Percentiles rank a stretch among this genome's conserved stretches.
phyloP scores from a whole-genome alignment of 2,888 invertebrate genomes.

The Priapulus caudatus region DNA sequence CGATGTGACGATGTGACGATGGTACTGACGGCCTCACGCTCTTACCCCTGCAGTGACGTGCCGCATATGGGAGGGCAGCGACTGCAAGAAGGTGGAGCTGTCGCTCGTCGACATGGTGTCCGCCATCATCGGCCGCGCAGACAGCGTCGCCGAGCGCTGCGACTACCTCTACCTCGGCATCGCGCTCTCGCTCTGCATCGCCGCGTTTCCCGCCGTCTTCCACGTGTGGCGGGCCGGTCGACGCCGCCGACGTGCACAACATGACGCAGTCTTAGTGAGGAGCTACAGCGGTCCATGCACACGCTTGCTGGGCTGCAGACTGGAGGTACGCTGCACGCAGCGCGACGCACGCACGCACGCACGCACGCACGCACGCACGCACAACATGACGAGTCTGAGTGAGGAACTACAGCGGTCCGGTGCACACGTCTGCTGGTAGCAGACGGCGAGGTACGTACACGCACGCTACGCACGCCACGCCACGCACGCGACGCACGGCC shows the following conservation, averaged over 20 bases:
- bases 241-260: too few species aligned
- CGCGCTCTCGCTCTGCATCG: slow-evolving; percentile 30
- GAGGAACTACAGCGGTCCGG: too few species aligned
- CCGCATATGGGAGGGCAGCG: slow-evolving; percentile 82
- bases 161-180: slow-evolving; percentile 58
- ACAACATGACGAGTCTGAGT: too few species aligned
- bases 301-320: background rate
- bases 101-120: slow-evolving; percentile 89
- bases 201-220: slow-evolving; percentile 20
- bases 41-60: slow-evolving; percentile 79
- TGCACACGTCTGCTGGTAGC: too few species aligned
- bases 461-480: too few species aligned
- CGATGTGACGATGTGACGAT: too few species aligned
- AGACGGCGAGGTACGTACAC: too few species aligned
- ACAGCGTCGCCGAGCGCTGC: slow-evolving; percentile 60
- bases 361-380: too few species aligned
- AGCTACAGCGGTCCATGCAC: background rate
- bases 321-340: background rate
- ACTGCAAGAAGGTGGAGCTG: slow-evolving; percentile 80
- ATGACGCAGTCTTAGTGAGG: background rate
- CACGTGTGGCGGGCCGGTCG: slow-evolving; percentile 32
- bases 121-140: slow-evolving; percentile 80
- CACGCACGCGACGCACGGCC: too few species aligned
- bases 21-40: too few species aligned
- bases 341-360: too few species aligned